Evolutionary conservation across 53 echinoderm and acorn worm species (phyloP).

Genomic region (Holothuria scabra): DNA sequence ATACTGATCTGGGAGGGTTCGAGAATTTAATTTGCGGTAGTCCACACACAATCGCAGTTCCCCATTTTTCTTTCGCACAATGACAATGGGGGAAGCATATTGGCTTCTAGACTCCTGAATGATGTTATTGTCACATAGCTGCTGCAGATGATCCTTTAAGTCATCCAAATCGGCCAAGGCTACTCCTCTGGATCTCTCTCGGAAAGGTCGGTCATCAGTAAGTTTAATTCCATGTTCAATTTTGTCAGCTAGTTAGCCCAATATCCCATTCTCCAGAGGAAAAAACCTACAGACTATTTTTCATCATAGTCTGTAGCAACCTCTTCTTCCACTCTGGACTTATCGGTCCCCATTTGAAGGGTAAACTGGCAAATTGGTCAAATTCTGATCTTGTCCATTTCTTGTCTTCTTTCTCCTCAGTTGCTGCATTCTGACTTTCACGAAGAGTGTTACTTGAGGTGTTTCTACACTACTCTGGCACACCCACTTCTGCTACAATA

Average conservation of each 20-base stretch:
- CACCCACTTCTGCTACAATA: neutral
- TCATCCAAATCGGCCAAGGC: slow-evolving; percentile 64
- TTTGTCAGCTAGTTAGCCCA: slow-evolving; percentile 46
- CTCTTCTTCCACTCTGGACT: slow-evolving; percentile 51
- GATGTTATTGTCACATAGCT: slow-evolving; percentile 50
- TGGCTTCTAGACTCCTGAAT: slow-evolving; percentile 65
- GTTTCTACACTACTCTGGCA: neutral
- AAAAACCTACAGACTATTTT: slow-evolving; percentile 52
- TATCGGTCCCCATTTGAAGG: slow-evolving; percentile 66
- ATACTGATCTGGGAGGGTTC: slow-evolving; percentile 57
- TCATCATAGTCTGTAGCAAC: slow-evolving; percentile 31
- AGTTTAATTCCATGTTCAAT: slow-evolving; percentile 62
- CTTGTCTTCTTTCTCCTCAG: too few relatives aligned
- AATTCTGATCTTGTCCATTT: too few relatives aligned
- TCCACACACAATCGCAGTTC: slow-evolving; percentile 55
- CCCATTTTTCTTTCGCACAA: slow-evolving; percentile 68
- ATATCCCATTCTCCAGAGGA: slow-evolving; percentile 68
- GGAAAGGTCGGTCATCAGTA: slow-evolving; percentile 66
- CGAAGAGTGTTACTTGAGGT: too few relatives aligned
- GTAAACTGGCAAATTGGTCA: slow-evolving; percentile 42
- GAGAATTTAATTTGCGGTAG: slow-evolving; percentile 49
- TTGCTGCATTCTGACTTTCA: too few relatives aligned
- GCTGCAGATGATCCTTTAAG: slow-evolving; percentile 57
- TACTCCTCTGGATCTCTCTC: slow-evolving; percentile 66
- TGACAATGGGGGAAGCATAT: slow-evolving; percentile 64